Conservation (phyloP, 2,797 vertebrate genomes). For the Chelidonichthys spinosus region DNA sequence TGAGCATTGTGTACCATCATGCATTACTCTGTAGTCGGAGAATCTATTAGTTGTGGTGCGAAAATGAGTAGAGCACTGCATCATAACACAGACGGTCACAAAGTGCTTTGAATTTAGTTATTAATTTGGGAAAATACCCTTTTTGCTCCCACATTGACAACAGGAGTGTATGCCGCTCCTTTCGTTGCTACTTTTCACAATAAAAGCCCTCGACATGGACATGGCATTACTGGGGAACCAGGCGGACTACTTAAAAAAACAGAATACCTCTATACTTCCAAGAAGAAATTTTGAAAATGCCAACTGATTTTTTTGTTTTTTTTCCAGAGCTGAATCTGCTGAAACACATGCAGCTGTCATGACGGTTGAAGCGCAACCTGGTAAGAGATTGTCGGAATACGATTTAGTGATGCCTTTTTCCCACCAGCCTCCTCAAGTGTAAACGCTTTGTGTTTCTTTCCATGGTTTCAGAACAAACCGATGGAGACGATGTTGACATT, state of each 20-base stretch:
- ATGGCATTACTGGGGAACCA: too few relatives aligned
- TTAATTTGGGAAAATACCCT: too few relatives aligned
- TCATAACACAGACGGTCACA: too few relatives aligned
- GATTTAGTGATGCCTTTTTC: neutral
- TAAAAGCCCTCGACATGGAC: too few relatives aligned
- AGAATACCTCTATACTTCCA: neutral
- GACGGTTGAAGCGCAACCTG: slow-evolving; percentile 89
- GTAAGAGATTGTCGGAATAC: slow-evolving; percentile 55
- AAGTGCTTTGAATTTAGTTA: too few relatives aligned
- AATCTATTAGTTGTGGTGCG: too few relatives aligned
- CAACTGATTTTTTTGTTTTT: slow-evolving; percentile 35
- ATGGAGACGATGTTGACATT: slow-evolving; percentile 88
- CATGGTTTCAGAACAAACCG: slow-evolving; percentile 63
- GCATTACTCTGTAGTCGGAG: too few relatives aligned
- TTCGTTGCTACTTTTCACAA: too few relatives aligned
- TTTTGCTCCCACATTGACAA: too few relatives aligned
- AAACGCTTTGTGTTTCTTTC: neutral
- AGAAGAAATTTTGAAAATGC: neutral
- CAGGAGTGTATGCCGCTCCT: too few relatives aligned
- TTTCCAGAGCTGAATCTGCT: slow-evolving; percentile 87
- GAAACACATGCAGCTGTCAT: slow-evolving; percentile 90
- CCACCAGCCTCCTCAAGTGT: neutral
- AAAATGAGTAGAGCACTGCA: too few relatives aligned
- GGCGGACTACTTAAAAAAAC: neutral
- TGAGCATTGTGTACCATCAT: too few relatives aligned